Conservation (phyloP, 2,113 vertebrate species). For the Syngnathus floridae region DNA sequence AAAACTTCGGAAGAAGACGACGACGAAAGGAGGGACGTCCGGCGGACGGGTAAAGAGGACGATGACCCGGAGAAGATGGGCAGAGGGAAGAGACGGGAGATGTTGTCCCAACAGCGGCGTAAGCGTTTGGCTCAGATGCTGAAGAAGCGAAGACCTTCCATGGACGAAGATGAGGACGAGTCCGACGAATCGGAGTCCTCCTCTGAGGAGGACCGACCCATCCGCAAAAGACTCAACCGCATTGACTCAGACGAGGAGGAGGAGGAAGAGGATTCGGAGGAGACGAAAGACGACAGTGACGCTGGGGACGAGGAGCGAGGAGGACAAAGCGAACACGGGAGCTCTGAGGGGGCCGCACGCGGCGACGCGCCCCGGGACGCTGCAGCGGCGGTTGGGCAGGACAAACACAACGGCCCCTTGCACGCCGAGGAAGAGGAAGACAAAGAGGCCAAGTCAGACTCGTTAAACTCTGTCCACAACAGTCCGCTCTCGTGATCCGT, state of each 20-base stretch:
- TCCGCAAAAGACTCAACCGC: constrained; percentile 85
- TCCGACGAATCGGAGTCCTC: constrained; percentile 59
- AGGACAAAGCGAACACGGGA: constrained; percentile 78
- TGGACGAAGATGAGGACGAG: constrained; percentile 63
- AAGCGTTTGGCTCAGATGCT: constrained; percentile 57
- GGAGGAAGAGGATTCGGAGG: constrained; percentile 48
- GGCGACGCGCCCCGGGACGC: constrained; percentile 70
- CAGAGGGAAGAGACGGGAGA: constrained; percentile 63
- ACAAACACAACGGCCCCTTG: constrained; percentile 72
- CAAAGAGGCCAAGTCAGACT: constrained; percentile 70
- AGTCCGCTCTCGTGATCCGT: constrained; percentile 81
- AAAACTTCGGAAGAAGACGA: constrained; percentile 25
- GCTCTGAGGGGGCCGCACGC: constrained; percentile 71
- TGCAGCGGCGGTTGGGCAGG: constrained; percentile 50
- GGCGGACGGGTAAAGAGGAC: constrained; percentile 58
- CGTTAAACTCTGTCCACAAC: constrained; percentile 93
- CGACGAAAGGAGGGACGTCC: constrained; percentile 55
- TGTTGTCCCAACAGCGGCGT: constrained; percentile 53
- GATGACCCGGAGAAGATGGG: constrained; percentile 57
- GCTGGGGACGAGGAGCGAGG: constrained; percentile 77
- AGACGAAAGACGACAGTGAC: constrained; percentile 59
- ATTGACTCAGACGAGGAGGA: constrained; percentile 86
- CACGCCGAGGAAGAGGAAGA: constrained; percentile 38
- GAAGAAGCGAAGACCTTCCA: constrained; percentile 62
- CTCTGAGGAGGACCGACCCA: constrained; percentile 70